phyloP scores from a whole-genome alignment of 2,113 vertebrate genomes.

The Siniperca knerii region DNA sequence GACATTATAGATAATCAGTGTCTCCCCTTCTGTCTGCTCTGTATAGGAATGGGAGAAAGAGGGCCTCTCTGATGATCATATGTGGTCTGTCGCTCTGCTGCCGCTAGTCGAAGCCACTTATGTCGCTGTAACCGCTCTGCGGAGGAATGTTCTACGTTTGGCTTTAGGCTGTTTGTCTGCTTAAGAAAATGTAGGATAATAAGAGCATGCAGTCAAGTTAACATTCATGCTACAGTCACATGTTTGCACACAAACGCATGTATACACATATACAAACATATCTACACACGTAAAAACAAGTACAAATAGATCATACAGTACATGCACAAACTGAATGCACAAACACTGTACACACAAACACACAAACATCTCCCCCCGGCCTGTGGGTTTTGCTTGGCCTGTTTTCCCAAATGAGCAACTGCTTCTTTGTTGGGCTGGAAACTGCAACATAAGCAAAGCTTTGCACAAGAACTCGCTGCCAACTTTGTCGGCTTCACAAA shows the following conservation, averaged over 20 bases:
- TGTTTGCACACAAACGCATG: slow-evolving; percentile 16
- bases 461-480: slow-evolving; percentile 37
- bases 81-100: slow-evolving; percentile 34
- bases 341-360: slow-evolving; percentile 21
- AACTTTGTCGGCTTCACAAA: slow-evolving; percentile 45
- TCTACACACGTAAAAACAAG: not conserved
- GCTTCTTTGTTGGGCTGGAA: slow-evolving; percentile 66
- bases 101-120: slow-evolving; percentile 49
- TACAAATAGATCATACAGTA: slow-evolving; percentile 9
- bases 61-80: slow-evolving; percentile 20
- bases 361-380: slow-evolving; percentile 23
- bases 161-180: slow-evolving; percentile 64
- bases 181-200: slow-evolving; percentile 51
- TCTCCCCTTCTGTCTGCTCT: not conserved
- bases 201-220: slow-evolving; percentile 24
- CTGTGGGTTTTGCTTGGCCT: slow-evolving; percentile 50
- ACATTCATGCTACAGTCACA: slow-evolving; percentile 20
- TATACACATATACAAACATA: slow-evolving; percentile 2
- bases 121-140: slow-evolving; percentile 34
- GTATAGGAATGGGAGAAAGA: not conserved
- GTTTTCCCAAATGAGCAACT: slow-evolving; percentile 52
- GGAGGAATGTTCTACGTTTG: slow-evolving; percentile 63
- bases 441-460: slow-evolving; percentile 67
- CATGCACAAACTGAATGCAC: slow-evolving; percentile 17
- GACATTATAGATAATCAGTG: too few species aligned